These are phyloP conservation scores for Pseudochromis fuscus DNA, from an alignment of 2,797 vertebrate genomes.

Conservation along the genomic window DNA sequence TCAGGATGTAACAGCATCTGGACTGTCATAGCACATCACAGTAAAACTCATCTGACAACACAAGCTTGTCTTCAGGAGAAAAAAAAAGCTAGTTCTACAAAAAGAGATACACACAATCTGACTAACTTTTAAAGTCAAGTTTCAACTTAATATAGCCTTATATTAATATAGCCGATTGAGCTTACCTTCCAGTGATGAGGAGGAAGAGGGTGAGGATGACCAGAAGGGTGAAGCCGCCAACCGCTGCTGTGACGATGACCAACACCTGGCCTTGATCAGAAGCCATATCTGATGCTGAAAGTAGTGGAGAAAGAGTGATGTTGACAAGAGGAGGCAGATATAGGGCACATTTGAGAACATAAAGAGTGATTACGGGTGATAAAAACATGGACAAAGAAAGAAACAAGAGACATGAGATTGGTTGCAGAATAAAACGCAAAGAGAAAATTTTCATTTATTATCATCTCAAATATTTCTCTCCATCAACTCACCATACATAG, in stretches of 20 bases:
- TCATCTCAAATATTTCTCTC: slow-evolving; percentile 46
- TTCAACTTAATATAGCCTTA: not conserved
- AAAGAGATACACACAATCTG: too few species aligned
- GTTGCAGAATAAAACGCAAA: slow-evolving; percentile 4
- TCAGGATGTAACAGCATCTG: not conserved
- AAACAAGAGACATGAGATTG: slow-evolving; percentile 5
- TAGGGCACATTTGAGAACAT: not conserved
- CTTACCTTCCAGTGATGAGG: slow-evolving; percentile 96
- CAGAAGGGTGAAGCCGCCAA: slow-evolving; percentile 95
- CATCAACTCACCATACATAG: slow-evolving; percentile 25
- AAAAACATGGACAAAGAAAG: slow-evolving; percentile 1
- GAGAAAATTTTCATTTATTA: slow-evolving; percentile 36
- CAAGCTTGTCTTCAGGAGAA: not conserved
- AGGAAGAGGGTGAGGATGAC: slow-evolving; percentile 97
- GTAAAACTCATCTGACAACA: not conserved
- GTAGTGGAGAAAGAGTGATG: not conserved
- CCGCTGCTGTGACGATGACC: slow-evolving; percentile 94
- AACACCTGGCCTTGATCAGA: slow-evolving; percentile 95
- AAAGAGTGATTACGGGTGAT: slow-evolving; percentile 13
- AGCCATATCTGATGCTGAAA: slow-evolving; percentile 92
- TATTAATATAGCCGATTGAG: too few species aligned
- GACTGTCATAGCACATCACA: not conserved
- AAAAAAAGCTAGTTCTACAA: not conserved
- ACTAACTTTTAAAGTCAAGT: not conserved
- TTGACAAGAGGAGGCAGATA: not conserved